A percentile compares a stretch with the other conserved stretches of the same genome.
Evolutionary conservation across 2,113 vertebrate species (phyloP).

Genomic region (Helogale parvula): DNA sequence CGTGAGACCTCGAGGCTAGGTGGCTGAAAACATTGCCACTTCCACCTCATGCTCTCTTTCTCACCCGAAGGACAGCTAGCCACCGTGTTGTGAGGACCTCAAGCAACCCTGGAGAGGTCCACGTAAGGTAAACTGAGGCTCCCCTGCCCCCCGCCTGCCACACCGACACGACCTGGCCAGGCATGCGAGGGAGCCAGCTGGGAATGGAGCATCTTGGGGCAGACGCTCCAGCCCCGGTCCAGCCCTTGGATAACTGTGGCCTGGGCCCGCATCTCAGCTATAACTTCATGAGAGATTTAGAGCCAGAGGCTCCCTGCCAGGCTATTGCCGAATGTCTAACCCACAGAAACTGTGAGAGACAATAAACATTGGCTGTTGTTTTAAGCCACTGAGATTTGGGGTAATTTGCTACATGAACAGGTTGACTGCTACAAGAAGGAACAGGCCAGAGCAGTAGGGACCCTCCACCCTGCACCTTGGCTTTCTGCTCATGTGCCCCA

Average conservation of each 20-base stretch:
- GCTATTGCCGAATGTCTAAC: neutral
- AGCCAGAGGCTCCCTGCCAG: neutral
- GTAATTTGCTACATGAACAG: neutral
- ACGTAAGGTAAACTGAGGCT: fast-evolving
- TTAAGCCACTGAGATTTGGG: neutral
- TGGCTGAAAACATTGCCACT: neutral
- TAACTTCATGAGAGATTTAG: neutral
- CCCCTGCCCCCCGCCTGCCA: no score
- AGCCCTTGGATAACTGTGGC: neutral
- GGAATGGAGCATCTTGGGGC: neutral
- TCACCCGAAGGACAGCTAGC: neutral
- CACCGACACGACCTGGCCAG: neutral
- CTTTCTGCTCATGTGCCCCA: neutral
- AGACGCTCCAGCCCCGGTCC: neutral
- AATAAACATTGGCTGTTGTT: neutral
- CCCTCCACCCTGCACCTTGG: no score
- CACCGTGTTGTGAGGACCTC: neutral
- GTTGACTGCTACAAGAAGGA: neutral
- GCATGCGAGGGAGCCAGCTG: fast-evolving
- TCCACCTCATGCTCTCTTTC: neutral
- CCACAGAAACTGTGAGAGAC: neutral
- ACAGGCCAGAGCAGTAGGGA: neutral
- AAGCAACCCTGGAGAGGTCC: neutral
- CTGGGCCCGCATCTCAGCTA: neutral
- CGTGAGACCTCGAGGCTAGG: neutral